Conservation (phyloP, 2,113 vertebrate species). For the Phalacrocorax brasilianus region DNA sequence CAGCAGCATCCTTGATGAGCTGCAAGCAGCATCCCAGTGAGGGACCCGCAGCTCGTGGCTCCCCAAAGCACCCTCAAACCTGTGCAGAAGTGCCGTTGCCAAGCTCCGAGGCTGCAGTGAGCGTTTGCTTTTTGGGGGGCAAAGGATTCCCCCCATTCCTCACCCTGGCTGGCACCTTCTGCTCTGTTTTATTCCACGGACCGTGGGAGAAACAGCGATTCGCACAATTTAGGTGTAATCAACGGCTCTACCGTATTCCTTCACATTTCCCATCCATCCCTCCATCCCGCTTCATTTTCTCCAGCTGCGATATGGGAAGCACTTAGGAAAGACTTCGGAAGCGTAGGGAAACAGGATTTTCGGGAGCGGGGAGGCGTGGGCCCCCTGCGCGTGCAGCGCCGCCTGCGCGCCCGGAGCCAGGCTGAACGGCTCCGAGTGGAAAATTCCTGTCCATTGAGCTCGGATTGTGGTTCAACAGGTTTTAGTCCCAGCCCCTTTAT, state of each 20-base stretch:
- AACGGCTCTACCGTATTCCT: neutral
- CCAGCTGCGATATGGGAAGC: neutral
- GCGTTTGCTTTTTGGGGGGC: neutral
- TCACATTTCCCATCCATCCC: neutral
- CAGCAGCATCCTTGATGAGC: neutral
- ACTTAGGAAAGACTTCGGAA: neutral
- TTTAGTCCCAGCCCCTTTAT: slow-evolving; percentile 37
- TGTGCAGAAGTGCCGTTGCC: accelerated
- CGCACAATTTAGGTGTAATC: neutral
- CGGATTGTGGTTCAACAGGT: slow-evolving; percentile 66
- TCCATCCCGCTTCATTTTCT: neutral
- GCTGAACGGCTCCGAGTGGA: slow-evolving; percentile 38
- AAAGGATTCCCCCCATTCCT: neutral
- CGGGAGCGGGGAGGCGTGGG: accelerated
- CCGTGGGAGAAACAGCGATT: neutral
- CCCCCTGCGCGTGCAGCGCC: neutral
- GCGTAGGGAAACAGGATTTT: accelerated
- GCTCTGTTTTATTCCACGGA: neutral
- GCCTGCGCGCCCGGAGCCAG: neutral
- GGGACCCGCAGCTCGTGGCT: neutral
- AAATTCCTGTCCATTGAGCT: slow-evolving; percentile 45
- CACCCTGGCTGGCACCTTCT: neutral
- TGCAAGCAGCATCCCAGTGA: neutral
- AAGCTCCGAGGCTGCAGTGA: neutral
- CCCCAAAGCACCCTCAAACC: neutral